A percentile compares a stretch with the other conserved stretches of the same genome.
Evolutionary conservation across 2,888 invertebrate genomes (phyloP).

Genomic region (Pyralis farinalis): DNA sequence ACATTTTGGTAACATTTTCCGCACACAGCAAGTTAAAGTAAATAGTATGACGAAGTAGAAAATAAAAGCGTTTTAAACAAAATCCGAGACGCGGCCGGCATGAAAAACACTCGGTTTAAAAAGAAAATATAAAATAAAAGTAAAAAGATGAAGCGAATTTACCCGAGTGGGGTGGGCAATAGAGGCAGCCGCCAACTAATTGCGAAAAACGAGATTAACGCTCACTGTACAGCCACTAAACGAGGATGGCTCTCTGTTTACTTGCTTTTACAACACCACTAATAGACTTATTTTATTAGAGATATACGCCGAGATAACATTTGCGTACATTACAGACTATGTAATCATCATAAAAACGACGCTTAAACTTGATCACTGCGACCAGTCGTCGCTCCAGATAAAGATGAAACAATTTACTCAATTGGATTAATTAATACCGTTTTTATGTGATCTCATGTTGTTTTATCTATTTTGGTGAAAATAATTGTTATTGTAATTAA

Average conservation of each 20-base stretch:
- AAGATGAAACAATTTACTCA: slow-evolving; percentile 13
- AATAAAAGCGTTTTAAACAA: slow-evolving; percentile 36
- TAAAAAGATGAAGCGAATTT: slow-evolving; percentile 53
- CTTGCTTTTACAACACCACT: slow-evolving; percentile 65
- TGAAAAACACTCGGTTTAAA: slow-evolving; percentile 44
- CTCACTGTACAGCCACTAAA: slow-evolving; percentile 63
- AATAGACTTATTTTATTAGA: slow-evolving; percentile 67
- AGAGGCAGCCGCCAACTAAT: slow-evolving; percentile 65
- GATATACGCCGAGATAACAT: slow-evolving; percentile 55
- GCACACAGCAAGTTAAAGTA: slow-evolving; percentile 6
- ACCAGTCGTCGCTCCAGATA: slow-evolving; percentile 26
- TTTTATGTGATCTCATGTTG: no score
- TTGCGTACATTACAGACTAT: slow-evolving; percentile 50
- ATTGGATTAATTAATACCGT: slow-evolving; percentile 22
- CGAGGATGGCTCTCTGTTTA: slow-evolving; percentile 60
- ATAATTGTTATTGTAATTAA: no score
- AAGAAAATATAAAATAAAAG: slow-evolving; percentile 46
- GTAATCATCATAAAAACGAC: slow-evolving; percentile 59
- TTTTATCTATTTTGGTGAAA: no score
- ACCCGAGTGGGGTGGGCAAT: slow-evolving; percentile 52
- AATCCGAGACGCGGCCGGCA: slow-evolving; percentile 33
- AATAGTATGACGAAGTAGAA: slow-evolving; percentile 24
- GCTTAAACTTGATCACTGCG: slow-evolving; percentile 30
- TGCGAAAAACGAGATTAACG: slow-evolving; percentile 76
- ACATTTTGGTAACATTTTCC: slow-evolving; percentile 1